These are phyloP conservation scores for Muscicapa comitata DNA, from an alignment of 2,797 vertebrate species.

Conservation along the genomic window DNA sequence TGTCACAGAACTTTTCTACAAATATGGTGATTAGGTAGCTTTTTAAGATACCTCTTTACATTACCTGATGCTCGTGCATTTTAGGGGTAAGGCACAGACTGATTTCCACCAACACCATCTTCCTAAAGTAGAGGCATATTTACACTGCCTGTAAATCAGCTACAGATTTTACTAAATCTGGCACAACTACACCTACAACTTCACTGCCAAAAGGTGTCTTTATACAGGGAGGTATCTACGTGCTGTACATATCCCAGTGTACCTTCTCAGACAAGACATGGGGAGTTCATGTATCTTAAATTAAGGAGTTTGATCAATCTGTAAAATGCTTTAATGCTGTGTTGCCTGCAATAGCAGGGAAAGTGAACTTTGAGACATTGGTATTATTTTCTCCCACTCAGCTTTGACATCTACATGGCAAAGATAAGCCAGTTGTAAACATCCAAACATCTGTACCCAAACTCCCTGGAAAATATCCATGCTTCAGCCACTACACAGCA, in stretches of 20 bases:
- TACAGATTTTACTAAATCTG: background rate
- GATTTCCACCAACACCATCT: background rate
- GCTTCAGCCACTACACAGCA: accelerated
- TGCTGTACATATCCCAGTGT: background rate
- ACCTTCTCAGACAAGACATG: background rate
- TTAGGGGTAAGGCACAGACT: background rate
- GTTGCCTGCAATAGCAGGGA: background rate
- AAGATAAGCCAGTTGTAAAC: background rate
- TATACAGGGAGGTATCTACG: background rate
- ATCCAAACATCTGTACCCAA: background rate
- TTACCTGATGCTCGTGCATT: background rate
- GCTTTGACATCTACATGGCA: background rate
- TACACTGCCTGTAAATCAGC: background rate
- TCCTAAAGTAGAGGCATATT: background rate
- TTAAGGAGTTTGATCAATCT: background rate
- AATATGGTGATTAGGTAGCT: background rate
- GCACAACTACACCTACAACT: background rate
- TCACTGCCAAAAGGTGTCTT: background rate
- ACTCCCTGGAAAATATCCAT: background rate
- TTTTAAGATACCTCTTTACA: background rate
- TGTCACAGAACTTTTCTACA: background rate
- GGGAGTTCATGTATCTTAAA: background rate
- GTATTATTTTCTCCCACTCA: background rate
- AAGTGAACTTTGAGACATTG: background rate
- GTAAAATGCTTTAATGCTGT: background rate